These are phyloP conservation scores for Dendroctonus valens DNA, from an alignment of 1,140 invertebrate species.

Conservation along the genomic window DNA sequence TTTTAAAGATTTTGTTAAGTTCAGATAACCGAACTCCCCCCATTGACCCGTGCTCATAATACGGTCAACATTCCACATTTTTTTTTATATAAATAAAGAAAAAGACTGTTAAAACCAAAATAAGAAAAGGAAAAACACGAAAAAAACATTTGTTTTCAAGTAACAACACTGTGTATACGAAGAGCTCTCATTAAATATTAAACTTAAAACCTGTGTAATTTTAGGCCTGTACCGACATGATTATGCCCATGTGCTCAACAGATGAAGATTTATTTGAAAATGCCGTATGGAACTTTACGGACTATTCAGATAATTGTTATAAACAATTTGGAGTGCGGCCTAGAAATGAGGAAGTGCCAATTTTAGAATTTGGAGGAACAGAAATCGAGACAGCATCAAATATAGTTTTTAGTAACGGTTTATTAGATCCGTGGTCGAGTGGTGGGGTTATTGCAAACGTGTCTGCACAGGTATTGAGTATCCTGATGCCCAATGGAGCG, in stretches of 20 bases:
- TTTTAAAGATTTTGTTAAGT: too few species aligned
- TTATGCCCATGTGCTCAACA: slow-evolving; percentile 87
- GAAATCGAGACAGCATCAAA: slow-evolving; percentile 69
- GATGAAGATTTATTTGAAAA: slow-evolving; percentile 86
- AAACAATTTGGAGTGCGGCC: slow-evolving; percentile 64
- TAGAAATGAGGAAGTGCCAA: slow-evolving; percentile 63
- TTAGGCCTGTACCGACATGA: slow-evolving; percentile 92
- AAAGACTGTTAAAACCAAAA: too few species aligned
- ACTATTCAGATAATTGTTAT: slow-evolving; percentile 65
- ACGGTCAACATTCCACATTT: neutral
- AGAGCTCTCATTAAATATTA: too few species aligned
- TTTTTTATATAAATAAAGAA: too few species aligned
- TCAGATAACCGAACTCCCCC: too few species aligned
- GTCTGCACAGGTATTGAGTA: slow-evolving; percentile 64
- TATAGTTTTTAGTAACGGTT: slow-evolving; percentile 90
- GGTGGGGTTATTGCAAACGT: slow-evolving; percentile 80
- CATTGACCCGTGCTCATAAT: too few species aligned
- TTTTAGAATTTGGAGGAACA: slow-evolving; percentile 78
- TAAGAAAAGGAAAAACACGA: too few species aligned
- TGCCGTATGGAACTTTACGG: slow-evolving; percentile 69
- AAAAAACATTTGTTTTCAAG: too few species aligned
- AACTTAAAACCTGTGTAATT: slow-evolving; percentile 39
- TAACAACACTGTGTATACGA: too few species aligned
- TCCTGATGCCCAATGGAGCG: slow-evolving; percentile 85
- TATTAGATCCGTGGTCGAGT: slow-evolving; percentile 90